Base-by-base conservation (phyloP, 2,797 vertebrate species). In the Apogon talboti region DNA sequence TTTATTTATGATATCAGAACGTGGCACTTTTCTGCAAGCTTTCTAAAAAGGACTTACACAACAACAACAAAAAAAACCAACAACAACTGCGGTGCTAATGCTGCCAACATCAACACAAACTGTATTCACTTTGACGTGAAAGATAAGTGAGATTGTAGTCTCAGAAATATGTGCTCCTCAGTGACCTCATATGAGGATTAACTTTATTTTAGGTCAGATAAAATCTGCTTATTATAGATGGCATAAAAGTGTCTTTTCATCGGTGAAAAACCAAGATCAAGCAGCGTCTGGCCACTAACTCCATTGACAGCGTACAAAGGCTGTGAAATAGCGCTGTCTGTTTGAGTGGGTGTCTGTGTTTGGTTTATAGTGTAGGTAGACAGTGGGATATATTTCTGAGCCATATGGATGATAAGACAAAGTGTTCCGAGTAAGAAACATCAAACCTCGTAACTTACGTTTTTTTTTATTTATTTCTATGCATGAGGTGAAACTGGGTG, bases 1-100 rank as follows among this genome's bases (percentile, higher is more conserved):
- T 88, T 89, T 87, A 88, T 80, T 89, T 79, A 88, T 88, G 68
- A 82, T 75, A 82, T 85, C 76, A 77, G 73, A 85, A 77, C 8
- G 68, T 71, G 65, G 70, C 75, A 65, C 67, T 84, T 86, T 83
- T 74, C 69, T 70, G 61, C 67, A 48, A 71, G 78, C 74, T 79
- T 81, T 78, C 71, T 74, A 28, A 74, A 85, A 87, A 81, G 66
- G 71, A 84, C 62, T 90, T 81, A 74, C 64, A 42, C 78, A 81
- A 88, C 18, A 63, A 69, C 2, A 24, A 24, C 2, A 28, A 28
- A 28, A 28, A 28, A 28, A 28, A 28, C 19, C 18, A 63, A 69
- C 4, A 28, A 28, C 59, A 82, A 66, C 73, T 58, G 55, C 78
- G 67, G 48, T 16, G 53, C 60, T 77, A 80, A 87, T 74, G 69